phyloP scores from a whole-genome alignment of 2,113 vertebrate species.

The Coptodon rendalli region DNA sequence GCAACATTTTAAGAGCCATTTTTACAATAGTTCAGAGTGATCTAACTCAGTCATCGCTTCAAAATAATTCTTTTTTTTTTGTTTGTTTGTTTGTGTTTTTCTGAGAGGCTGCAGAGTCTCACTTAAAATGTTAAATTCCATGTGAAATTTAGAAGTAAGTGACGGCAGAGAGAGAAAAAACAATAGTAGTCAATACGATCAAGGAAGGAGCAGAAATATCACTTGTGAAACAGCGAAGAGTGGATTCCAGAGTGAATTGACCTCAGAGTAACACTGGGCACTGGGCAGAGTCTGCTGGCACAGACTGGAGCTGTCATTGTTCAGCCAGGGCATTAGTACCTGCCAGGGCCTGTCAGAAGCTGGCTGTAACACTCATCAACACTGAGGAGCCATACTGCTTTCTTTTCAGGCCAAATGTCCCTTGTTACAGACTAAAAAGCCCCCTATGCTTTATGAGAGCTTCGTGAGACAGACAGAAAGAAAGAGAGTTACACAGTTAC shows the following conservation, averaged over 20 bases:
- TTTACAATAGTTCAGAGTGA: conserved; percentile 6
- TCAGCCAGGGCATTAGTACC: conserved; percentile 27
- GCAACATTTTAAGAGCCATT: background rate
- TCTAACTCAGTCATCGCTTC: background rate
- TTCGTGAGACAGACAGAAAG: conserved; percentile 26
- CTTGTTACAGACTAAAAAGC: conserved; percentile 45
- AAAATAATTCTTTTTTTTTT: background rate
- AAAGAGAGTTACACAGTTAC: conserved; percentile 23
- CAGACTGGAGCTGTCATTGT: conserved; percentile 37
- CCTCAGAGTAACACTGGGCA: conserved; percentile 23
- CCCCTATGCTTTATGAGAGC: conserved; percentile 44
- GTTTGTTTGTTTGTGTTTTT: background rate
- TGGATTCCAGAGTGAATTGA: conserved; percentile 11
- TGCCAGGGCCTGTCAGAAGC: conserved; percentile 63
- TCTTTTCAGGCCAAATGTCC: conserved; percentile 55
- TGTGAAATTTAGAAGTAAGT: background rate
- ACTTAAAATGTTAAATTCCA: background rate
- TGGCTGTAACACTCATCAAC: conserved; percentile 49
- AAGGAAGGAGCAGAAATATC: background rate
- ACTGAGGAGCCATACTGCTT: conserved; percentile 51
- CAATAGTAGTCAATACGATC: background rate
- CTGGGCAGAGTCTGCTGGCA: conserved; percentile 55
- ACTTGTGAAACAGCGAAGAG: background rate
- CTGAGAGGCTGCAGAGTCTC: background rate
- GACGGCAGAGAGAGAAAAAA: background rate